Base-by-base conservation (phyloP, 2,113 vertebrate genomes). In the Myxocyprinus asiaticus region DNA sequence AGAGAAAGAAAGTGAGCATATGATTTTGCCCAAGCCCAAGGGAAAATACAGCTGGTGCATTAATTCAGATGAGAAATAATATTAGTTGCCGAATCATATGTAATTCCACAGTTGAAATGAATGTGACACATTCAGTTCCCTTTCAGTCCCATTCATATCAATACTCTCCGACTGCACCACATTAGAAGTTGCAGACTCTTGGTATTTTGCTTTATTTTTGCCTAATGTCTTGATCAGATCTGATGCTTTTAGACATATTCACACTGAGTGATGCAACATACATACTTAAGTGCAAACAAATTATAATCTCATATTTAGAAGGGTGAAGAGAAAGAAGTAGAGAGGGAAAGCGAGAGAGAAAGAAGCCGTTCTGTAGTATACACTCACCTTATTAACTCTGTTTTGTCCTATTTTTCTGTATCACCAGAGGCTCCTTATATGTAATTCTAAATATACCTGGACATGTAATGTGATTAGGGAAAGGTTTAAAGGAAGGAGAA, bases 371-470 rank as follows among this genome's bases (percentile, higher is more conserved):
- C 70, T 80, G 80, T 81, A 79, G 66, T 72, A 59, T 79, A 80
- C 42, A 64, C 76, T 74, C 82, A 53, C 78, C 80, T 33, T 33
- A 84, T 79, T 77, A 69, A 77, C 65, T 83, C 77, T 69, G 80
- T 83, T 81, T 76, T 78, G 80, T 78, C 85, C 81, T 81, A 85
- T 86, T 90, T 86, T 84, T 77, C 83, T 75, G 72, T 47, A 75
- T 86, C 73, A 59, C 84, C 63, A 4, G 5, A 81, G 84, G 82
- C 81, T 68, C 45, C 67, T 75, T 82, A 80, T 85, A 82, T 80
- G 69, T 81, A 48, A 61, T 67, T 77, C 85, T 90, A 87, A 90
- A 91, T 90, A 88, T 88, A 89, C 87, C 87, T 85, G 82, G 84
- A 78, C 64, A 80, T 15, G 85, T 81, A 77, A 82, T 17, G 65